Conservation (phyloP, 2,888 invertebrate species). For the Nymphalis urticae region DNA sequence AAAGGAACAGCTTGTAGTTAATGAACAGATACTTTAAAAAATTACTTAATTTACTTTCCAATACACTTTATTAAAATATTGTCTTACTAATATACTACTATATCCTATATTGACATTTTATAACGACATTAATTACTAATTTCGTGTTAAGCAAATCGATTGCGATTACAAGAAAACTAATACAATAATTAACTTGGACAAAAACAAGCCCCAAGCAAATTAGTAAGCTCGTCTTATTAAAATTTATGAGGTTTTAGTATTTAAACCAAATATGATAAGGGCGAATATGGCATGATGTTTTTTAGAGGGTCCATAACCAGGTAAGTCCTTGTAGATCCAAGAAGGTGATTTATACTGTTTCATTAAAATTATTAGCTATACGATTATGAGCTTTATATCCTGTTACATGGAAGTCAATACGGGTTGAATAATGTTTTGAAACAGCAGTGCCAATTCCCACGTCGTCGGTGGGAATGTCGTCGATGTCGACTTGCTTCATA, state of each 20-base stretch:
- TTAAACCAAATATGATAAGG: neutral
- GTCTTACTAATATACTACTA: too few species aligned
- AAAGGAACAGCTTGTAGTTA: too few species aligned
- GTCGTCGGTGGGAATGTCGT: slow-evolving; percentile 1
- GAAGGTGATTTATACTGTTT: neutral
- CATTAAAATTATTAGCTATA: neutral
- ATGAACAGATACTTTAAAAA: too few species aligned
- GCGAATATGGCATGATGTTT: neutral
- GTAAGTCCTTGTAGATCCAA: neutral
- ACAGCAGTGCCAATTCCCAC: slow-evolving; percentile 12
- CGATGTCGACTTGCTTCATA: slow-evolving; percentile 8
- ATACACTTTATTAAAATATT: too few species aligned
- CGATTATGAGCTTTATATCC: neutral
- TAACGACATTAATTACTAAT: too few species aligned
- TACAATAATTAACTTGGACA: too few species aligned
- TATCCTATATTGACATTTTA: too few species aligned
- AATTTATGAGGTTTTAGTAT: neutral
- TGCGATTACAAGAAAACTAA: too few species aligned
- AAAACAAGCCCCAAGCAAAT: too few species aligned
- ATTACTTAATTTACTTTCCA: too few species aligned
- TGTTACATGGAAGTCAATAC: neutral
- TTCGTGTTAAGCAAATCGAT: too few species aligned
- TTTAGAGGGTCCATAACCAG: neutral
- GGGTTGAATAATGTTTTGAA: neutral
- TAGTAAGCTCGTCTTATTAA: too few species aligned